Evolutionary conservation across 2,888 invertebrate species (phyloP), one percentile per base, ranked within the genome.

Genomic region (Cerceris rybyensis): DNA sequence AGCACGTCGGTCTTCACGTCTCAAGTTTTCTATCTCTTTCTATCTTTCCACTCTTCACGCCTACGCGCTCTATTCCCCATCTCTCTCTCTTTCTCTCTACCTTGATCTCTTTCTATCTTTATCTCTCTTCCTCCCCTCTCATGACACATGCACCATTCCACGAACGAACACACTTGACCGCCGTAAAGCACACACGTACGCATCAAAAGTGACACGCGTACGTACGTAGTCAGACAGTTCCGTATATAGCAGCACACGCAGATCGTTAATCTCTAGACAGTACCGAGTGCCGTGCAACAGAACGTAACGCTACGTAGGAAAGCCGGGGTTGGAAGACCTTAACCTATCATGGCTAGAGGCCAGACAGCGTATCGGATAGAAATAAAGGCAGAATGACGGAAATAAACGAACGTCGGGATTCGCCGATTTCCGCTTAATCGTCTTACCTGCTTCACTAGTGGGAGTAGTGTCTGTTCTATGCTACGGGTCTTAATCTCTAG

Each of bases 381-480:
- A 60, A 69, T 67, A 67, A 61, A 55, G 68, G 61, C 69, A 54
- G 58, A 69, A 58, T 72, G 78, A 64, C 59, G 50, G 58, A 64
- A 77, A 61, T 75, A 72, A 72, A 81, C 54, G 75, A 66, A 73
- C 65, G 68, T 64, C 68, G 49, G 54, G 39, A 55, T 57, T 39
- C 16, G 57, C 61, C 60, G 70, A 16, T 81, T 77, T 58, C 72
- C 71, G 69, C 59, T 69, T 59, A 83, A 81, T 81, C 75, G 68
- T 82, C 94, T 93, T 96, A 98, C 98, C 97, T 98, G 98, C 93
- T 97, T 97, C 92, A 98, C 96, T 93, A 98, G 95, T 89, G 98
- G 98, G 92, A 98, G 96, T 90, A 98, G 95, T 88, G 98, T 98
- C 94, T 97, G 96, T 94, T 98, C 98, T 93, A 98, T 97, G 93